Evolutionary conservation across 2,113 vertebrate genomes (phyloP).

Genomic region (Phocoena sinus): DNA sequence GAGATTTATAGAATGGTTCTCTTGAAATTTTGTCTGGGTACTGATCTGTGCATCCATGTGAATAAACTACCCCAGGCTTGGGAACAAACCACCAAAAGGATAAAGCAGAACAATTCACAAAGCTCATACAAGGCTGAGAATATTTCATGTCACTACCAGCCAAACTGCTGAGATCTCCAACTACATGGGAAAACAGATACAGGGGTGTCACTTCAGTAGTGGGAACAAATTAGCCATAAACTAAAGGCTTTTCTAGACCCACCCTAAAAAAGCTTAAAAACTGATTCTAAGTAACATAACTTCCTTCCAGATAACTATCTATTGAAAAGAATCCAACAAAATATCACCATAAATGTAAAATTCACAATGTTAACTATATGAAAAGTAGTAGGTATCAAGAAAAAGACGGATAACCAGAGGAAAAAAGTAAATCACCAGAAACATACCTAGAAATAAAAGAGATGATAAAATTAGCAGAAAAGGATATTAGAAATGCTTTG

Average conservation of each 20-base stretch:
- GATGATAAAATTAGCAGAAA: not conserved
- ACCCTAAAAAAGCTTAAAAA: not conserved
- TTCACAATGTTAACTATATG: not conserved
- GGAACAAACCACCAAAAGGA: not conserved
- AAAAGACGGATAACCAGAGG: not conserved
- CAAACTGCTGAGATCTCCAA: not conserved
- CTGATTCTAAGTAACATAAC: not conserved
- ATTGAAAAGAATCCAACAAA: not conserved
- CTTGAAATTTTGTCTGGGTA: not conserved
- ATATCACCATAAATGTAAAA: not conserved
- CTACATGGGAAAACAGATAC: not conserved
- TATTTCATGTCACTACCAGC: not conserved
- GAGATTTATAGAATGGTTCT: not conserved
- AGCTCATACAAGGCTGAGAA: not conserved
- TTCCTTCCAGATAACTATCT: not conserved
- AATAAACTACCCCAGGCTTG: not conserved
- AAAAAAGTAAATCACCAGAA: not conserved
- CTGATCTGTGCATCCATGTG: not conserved
- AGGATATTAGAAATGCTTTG: not conserved
- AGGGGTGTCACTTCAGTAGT: not conserved
- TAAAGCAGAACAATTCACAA: not conserved
- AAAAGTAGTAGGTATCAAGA: not conserved
- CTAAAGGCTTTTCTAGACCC: not conserved
- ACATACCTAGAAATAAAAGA: not conserved
- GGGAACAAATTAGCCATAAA: not conserved